phyloP scores from a whole-genome alignment of 2,888 invertebrate genomes.

The Pherbina coryleti region DNA sequence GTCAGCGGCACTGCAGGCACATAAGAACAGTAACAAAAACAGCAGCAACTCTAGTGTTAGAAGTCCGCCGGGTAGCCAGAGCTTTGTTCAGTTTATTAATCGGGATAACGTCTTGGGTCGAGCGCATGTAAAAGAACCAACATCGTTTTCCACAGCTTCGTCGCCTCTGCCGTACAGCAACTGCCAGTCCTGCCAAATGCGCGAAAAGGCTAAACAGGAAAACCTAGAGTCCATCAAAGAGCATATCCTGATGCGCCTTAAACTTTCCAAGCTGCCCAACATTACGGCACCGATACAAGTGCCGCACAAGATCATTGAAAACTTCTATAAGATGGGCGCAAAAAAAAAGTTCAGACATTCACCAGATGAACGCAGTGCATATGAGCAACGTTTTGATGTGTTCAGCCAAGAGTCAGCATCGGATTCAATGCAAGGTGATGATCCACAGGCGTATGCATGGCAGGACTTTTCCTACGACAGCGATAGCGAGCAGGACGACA shows the following conservation, averaged over 20 bases:
- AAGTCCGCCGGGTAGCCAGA: constrained; percentile 46
- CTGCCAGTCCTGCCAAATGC: constrained; percentile 73
- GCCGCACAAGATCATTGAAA: constrained; percentile 72
- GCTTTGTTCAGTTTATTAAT: constrained; percentile 53
- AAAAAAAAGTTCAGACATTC: neutral
- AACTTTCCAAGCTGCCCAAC: constrained; percentile 75
- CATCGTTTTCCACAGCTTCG: neutral
- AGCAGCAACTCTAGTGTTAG: neutral
- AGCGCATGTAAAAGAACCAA: constrained; percentile 23
- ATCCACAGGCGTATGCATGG: constrained; percentile 45
- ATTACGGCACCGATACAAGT: constrained; percentile 75
- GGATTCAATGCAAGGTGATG: constrained; percentile 57
- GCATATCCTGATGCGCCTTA: constrained; percentile 76
- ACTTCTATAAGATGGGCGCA: constrained; percentile 58
- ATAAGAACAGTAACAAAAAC: neutral
- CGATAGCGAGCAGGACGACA: neutral
- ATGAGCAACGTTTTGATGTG: neutral
- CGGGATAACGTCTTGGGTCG: constrained; percentile 55
- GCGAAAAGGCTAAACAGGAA: constrained; percentile 74
- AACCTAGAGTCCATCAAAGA: constrained; percentile 76
- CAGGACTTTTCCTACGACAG: neutral
- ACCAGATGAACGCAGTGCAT: neutral
- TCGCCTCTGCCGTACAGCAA: neutral
- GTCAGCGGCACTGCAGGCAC: constrained; percentile 8
- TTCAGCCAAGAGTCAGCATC: neutral